These are phyloP conservation scores for Hormiphora californensis DNA, from an alignment of 37 sponge, comb jelly and placozoan genomes.

Conservation along the genomic window DNA sequence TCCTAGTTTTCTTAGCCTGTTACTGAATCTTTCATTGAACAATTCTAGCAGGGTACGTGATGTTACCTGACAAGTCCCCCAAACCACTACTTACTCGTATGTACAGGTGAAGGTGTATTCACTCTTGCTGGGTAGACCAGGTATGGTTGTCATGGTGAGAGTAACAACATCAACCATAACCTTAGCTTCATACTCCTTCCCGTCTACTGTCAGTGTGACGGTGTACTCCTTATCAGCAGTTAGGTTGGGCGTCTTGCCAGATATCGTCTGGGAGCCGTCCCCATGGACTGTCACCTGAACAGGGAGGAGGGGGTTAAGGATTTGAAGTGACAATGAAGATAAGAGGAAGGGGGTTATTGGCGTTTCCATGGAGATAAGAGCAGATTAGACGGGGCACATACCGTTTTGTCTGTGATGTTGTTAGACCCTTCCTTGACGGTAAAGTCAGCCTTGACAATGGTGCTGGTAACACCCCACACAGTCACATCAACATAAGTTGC, in stretches of 20 bases:
- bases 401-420: neutral
- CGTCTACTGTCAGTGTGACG: neutral
- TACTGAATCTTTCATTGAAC: too few relatives aligned
- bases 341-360: too few relatives aligned
- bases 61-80: too few relatives aligned
- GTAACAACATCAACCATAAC: neutral
- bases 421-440: neutral
- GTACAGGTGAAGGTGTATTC: constrained; percentile 3
- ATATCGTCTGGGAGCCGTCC: neutral
- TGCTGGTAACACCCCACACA: too few relatives aligned
- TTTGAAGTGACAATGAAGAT: too few relatives aligned
- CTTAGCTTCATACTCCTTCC: neutral
- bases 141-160: neutral
- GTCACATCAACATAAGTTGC: too few relatives aligned
- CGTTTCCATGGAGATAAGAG: too few relatives aligned
- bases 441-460: too few relatives aligned
- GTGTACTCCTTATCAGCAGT: neutral
- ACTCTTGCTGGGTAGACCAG: neutral
- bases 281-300: neutral
- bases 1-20: too few relatives aligned
- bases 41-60: too few relatives aligned
- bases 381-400: neutral
- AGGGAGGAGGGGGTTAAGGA: too few relatives aligned
- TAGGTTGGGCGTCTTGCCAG: neutral
- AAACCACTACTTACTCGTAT: neutral